Conservation (phyloP, 2,888 invertebrate species). For the Hesperia comma region DNA sequence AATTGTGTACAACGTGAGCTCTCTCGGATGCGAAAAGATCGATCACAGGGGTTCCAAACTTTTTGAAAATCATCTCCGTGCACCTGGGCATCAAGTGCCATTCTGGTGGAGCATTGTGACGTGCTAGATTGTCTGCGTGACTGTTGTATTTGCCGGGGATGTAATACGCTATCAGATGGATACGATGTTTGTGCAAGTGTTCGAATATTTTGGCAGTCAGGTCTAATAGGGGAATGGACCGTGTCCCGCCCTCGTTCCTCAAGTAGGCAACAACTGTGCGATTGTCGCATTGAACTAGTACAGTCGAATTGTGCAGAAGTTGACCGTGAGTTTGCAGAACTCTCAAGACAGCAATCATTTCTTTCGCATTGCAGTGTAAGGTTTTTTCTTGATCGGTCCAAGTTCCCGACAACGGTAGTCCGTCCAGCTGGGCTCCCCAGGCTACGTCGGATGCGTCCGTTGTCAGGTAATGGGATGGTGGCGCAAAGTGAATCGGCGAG, state of each 20-base stretch:
- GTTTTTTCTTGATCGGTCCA: conserved; percentile 30
- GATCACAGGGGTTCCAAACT: conserved; percentile 29
- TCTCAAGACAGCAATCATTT: conserved; percentile 28
- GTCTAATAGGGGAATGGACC: conserved; percentile 29
- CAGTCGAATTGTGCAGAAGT: conserved; percentile 11
- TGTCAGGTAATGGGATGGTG: conserved; percentile 30
- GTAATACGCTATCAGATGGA: conserved; percentile 30
- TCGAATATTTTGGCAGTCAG: conserved; percentile 29
- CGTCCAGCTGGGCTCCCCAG: conserved; percentile 39
- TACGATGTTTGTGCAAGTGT: conserved; percentile 15
- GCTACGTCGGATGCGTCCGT: conserved; percentile 38
- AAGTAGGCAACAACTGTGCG: conserved; percentile 35
- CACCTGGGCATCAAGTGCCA: conserved; percentile 28
- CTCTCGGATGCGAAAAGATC: conserved; percentile 44
- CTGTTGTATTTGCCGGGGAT: conserved; percentile 37
- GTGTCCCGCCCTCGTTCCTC: conserved; percentile 38
- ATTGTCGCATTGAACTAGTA: conserved; percentile 38
- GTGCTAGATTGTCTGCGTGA: conserved; percentile 35
- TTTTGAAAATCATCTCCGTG: conserved; percentile 29
- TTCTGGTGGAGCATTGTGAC: conserved; percentile 22
- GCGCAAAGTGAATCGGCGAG: conserved; percentile 24
- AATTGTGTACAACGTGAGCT: conserved; percentile 34
- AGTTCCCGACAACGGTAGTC: conserved; percentile 18
- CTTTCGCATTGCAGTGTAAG: conserved; percentile 35
- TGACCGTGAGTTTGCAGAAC: conserved; percentile 23